Conservation (phyloP, 2,113 vertebrate genomes). For the Syngnathoides biaculeatus region DNA sequence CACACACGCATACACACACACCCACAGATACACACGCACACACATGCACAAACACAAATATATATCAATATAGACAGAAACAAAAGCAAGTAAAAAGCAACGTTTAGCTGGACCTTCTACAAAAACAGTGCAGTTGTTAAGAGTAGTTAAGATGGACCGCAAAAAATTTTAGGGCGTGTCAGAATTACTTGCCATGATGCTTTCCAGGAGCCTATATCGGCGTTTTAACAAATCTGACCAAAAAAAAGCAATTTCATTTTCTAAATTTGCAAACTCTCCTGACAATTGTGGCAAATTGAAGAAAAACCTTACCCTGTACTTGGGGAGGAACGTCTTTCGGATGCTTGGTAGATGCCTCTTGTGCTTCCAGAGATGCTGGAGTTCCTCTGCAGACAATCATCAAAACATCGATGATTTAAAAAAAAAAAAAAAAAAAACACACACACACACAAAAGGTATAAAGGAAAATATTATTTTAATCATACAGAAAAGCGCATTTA, state of each 20-base stretch:
- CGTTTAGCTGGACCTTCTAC: too few relatives aligned
- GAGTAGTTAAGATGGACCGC: too few relatives aligned
- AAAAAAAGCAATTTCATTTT: not conserved
- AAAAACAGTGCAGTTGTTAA: too few relatives aligned
- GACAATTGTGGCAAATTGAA: not conserved
- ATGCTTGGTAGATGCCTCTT: conserved; percentile 77
- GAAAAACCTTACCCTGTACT: conserved; percentile 70
- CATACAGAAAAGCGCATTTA: not conserved
- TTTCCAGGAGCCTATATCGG: too few relatives aligned
- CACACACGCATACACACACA: too few relatives aligned
- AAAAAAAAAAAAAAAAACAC: conserved; percentile 1
- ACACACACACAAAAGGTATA: too few relatives aligned
- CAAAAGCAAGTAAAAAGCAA: too few relatives aligned
- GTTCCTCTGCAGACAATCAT: conserved; percentile 65
- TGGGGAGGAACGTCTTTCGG: conserved; percentile 74
- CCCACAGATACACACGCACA: too few relatives aligned
- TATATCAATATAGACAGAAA: too few relatives aligned
- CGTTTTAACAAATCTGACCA: not conserved
- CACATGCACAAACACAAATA: too few relatives aligned
- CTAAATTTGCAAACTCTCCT: not conserved
- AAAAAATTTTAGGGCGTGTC: too few relatives aligned
- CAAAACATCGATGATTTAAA: not conserved
- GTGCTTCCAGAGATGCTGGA: conserved; percentile 73
- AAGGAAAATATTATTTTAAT: not conserved
- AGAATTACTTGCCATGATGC: too few relatives aligned